phyloP scores from a whole-genome alignment of 2,113 vertebrate species.

The Protobothrops flavoviridis region DNA sequence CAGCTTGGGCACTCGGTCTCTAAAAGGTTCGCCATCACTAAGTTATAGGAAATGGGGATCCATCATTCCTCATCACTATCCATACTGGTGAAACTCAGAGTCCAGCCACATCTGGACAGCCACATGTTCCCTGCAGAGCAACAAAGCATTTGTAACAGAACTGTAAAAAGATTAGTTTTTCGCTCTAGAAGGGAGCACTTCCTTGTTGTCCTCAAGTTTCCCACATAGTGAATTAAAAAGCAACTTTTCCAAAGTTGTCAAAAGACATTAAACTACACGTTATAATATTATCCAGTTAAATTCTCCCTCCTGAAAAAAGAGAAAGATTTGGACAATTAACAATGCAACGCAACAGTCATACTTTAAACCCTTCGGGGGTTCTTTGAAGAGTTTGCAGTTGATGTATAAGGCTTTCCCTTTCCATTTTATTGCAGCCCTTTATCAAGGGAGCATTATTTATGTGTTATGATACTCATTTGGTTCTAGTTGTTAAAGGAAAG shows the following conservation, averaged over 20 bases:
- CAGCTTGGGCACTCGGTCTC: no score
- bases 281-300: constrained; percentile 11
- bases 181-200: constrained; percentile 8
- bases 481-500: constrained; percentile 61
- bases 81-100: neutral
- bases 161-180: constrained; percentile 16
- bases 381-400: constrained; percentile 38
- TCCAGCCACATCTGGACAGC: neutral
- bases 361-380: constrained; percentile 37
- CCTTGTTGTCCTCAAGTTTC: neutral
- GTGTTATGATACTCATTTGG: constrained; percentile 54
- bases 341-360: constrained; percentile 31
- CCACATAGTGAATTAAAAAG: neutral
- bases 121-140: neutral
- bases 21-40: no score
- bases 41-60: neutral
- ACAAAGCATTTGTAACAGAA: constrained; percentile 1
- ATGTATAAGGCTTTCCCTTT: constrained; percentile 15
- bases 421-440: constrained; percentile 40
- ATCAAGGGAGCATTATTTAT: constrained; percentile 55
- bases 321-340: constrained; percentile 21
- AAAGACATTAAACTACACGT: constrained; percentile 6
- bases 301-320: constrained; percentile 15
- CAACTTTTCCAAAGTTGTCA: neutral
- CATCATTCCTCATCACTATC: neutral